A percentile compares a stretch with the other conserved stretches of the same genome.
These are phyloP conservation scores for Enteromius afrohamiltoni DNA, from an alignment of 2,797 vertebrate genomes.

Conservation along the genomic window DNA sequence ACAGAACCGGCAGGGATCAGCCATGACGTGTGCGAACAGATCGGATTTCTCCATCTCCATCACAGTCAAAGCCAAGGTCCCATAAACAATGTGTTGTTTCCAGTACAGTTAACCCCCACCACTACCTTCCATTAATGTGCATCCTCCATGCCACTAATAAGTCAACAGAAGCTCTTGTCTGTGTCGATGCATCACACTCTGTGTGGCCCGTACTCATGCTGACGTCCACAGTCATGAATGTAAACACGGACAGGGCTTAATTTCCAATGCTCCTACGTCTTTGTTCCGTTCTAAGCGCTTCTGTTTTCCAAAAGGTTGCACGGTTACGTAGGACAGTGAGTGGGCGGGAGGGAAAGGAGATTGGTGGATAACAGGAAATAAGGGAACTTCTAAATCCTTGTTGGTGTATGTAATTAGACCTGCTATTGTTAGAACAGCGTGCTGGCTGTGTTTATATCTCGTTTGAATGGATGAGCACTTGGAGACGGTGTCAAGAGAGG, in stretches of 20 bases:
- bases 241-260: slow-evolving; percentile 74
- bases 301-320: slow-evolving; percentile 62
- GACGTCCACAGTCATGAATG: slow-evolving; percentile 75
- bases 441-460: slow-evolving; percentile 36
- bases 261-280: slow-evolving; percentile 65
- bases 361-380: slow-evolving; percentile 63
- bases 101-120: slow-evolving; percentile 32
- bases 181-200: slow-evolving; percentile 29
- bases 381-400: slow-evolving; percentile 70
- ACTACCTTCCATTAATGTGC: slow-evolving; percentile 41
- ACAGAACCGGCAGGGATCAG: slow-evolving; percentile 41
- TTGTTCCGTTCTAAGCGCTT: slow-evolving; percentile 60
- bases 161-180: slow-evolving; percentile 35
- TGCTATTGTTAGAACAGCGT: slow-evolving; percentile 56
- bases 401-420: slow-evolving; percentile 58
- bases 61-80: slow-evolving; percentile 29
- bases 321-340: slow-evolving; percentile 39
- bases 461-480: not conserved
- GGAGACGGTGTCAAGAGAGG: not conserved
- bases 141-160: slow-evolving; percentile 30
- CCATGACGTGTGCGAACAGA: slow-evolving; percentile 57
- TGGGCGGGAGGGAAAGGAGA: slow-evolving; percentile 46
- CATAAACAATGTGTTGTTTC: slow-evolving; percentile 52
- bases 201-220: slow-evolving; percentile 54
- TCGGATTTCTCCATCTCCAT: slow-evolving; percentile 59